Conservation (phyloP, 2,797 vertebrate species). For the Heliangelus exortis region DNA sequence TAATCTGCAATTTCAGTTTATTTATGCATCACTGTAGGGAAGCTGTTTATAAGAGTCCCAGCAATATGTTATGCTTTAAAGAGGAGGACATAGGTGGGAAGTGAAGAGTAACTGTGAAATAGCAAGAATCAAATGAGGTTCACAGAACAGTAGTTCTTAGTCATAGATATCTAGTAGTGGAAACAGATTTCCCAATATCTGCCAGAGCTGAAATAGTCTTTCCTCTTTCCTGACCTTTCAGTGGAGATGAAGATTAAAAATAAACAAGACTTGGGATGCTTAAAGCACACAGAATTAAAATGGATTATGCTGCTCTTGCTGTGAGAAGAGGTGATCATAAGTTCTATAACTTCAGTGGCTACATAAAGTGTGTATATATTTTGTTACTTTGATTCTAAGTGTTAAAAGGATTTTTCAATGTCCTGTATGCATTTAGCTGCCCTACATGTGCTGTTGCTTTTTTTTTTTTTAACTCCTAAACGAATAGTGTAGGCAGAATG, state of each 20-base stretch:
- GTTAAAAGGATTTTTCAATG: background rate
- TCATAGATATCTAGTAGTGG: background rate
- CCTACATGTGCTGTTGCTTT: too few species aligned
- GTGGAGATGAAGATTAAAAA: slow-evolving; percentile 14
- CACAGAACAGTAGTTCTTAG: background rate
- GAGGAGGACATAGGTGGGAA: slow-evolving; percentile 9
- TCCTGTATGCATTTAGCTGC: background rate
- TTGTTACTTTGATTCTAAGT: background rate
- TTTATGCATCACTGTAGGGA: background rate
- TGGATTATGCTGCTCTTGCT: background rate
- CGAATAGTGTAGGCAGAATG: background rate
- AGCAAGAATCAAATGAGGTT: background rate
- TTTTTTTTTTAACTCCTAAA: background rate
- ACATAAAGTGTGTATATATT: background rate
- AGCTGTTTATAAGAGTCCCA: background rate
- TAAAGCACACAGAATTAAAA: background rate
- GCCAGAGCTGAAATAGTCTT: background rate
- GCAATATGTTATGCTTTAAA: background rate
- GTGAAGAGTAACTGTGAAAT: background rate
- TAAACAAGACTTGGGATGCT: background rate
- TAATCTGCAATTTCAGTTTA: background rate
- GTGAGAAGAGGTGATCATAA: background rate
- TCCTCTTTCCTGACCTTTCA: background rate
- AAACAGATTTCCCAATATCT: background rate
- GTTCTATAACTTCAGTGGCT: background rate